Base-by-base conservation (phyloP, 2,797 vertebrate genomes). In the Garrulus glandarius region DNA sequence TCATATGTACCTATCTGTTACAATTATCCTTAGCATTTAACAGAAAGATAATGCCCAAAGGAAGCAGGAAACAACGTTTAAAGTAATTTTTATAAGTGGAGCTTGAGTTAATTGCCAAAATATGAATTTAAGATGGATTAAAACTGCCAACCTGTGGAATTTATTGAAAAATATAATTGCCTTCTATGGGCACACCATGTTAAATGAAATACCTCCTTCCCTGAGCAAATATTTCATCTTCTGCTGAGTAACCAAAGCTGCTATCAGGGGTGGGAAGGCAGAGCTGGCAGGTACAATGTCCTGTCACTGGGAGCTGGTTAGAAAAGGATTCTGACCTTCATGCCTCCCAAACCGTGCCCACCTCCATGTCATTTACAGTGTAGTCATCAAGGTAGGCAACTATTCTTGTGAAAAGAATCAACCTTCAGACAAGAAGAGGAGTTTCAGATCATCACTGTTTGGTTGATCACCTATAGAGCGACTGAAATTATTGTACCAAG, bases 31-130 rank as follows among this genome's bases (percentile, higher is more conserved):
- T 82, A 86, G 46, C 9, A 15, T 93, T 95, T 75, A 92, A 37
- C 52, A 63, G 77, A 82, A 82, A 69, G 56, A 71, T 79, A 92
- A 90, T 92, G 65, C 61, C 70, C 59, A 37, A 76, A 87, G 60
- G 70, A 89, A 95, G 24, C 71, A 53, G 65, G 85, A 96, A 93
- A 44, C 1, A 0, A 84, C 71, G 84, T 71, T 95, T 69, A 75
- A 75, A 86, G 61, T 91, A 59, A 64, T 94, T 92, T 92, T 95
- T 61, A 70, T 39, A 37, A 44, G 49, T 74, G 67, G 53, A 49
- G 18, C 71, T 93, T 90, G 49, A 95, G 86, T 87, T 94, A 92
- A 86, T 95, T 95, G 59, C 70, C 63, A 78, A 96, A 95, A 90
- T 71, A 80, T 12, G 49, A 86, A 80, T 86, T 84, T 74, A 59